Conservation (phyloP, 2,113 vertebrate genomes). For the Saimiri boliviensis region DNA sequence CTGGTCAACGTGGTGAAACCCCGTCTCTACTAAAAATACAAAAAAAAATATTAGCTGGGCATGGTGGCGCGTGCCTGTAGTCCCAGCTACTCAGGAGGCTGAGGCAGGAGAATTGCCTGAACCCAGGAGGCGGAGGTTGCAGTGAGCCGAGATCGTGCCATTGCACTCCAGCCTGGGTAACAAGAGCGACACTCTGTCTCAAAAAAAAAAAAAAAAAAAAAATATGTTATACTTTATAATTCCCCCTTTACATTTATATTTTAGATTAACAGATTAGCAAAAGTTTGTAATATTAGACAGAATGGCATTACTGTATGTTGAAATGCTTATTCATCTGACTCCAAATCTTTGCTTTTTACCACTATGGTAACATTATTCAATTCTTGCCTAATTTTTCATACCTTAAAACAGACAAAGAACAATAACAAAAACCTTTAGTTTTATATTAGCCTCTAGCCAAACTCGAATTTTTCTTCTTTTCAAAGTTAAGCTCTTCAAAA, state of each 20-base stretch:
- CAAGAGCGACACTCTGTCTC: too few species aligned
- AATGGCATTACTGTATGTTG: background rate
- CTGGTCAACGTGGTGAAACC: too few species aligned
- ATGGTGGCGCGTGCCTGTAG: too few species aligned
- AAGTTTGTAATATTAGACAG: background rate
- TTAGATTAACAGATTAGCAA: background rate
- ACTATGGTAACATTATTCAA: background rate
- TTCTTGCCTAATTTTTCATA: background rate
- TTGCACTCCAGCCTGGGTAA: too few species aligned
- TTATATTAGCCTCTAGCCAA: background rate
- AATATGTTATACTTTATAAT: background rate
- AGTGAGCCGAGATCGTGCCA: too few species aligned
- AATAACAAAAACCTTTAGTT: background rate
- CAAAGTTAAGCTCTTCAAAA: background rate
- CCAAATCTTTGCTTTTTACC: background rate
- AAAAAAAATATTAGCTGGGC: too few species aligned
- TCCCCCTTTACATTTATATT: background rate
- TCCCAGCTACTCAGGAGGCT: too few species aligned
- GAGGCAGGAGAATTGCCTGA: too few species aligned
- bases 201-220: too few species aligned
- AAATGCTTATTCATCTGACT: background rate
- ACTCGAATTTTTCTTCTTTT: conserved; percentile 15
- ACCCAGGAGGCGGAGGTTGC: too few species aligned
- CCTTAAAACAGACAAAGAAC: background rate
- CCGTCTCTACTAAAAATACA: too few species aligned